Evolutionary conservation across 2,797 vertebrate genomes (phyloP), one percentile per base, ranked within the genome.

Genomic region (Chaetodon trifasciatus): DNA sequence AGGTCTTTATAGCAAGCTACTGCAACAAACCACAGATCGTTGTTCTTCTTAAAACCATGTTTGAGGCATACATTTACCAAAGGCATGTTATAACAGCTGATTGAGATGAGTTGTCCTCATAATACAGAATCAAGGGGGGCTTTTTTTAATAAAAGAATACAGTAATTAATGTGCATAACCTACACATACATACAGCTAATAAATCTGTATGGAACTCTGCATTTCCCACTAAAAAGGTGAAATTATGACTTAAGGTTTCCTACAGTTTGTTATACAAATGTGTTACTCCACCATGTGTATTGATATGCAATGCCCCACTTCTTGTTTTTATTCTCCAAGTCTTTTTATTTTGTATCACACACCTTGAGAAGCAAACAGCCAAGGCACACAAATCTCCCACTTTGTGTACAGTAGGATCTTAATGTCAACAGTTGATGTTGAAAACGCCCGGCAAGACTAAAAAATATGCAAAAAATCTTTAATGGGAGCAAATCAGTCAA

Each of bases 1-100:
- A 81, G 50, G 89, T 92, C 85, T 94, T 92, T 67, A 85, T 75
- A 93, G 93, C 95, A 96, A 94, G 94, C 87, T 93, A 75, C 92
- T 91, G 87, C 69, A 76, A 88, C 87, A 86, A 89, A 87, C 88
- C 63, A 87, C 81, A 53, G 7, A 67, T 23, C 5, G 32, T 37
- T 67, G 24, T 63, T 73, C 62, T 70, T 70, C 40, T 62, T 16
- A 1, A 70, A 73, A n/a, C 4, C 8, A 28, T 52, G 13, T 69
- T 49, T 12, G 15, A 21, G 32, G 6, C 4, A 58, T 28, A 50
- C 15, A 49, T 64, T 53, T 58, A 62, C 19, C n/a, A 52, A 35
- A 46, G 46, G n/a, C 15, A 46, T 49, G 8, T 9, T 63, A 6
- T 6, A 49, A 11, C 16, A 44, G 8, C 21, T 50, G 11, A 70